Conservation (phyloP, 2,113 vertebrate genomes). For the Hymenochirus boettgeri region DNA sequence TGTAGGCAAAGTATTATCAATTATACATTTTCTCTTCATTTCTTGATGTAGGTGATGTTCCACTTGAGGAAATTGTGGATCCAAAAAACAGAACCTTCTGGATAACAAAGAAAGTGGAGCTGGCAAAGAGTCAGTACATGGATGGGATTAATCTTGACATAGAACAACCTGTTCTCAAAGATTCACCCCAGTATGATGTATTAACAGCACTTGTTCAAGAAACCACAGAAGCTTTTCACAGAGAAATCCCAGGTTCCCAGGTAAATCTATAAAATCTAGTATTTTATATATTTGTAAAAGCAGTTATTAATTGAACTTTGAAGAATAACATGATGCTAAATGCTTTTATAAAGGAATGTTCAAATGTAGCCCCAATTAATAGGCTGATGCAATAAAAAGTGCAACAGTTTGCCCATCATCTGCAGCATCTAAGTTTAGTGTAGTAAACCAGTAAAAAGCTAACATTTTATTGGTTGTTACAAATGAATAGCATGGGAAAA, state of each 20-base stretch:
- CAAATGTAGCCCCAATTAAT: no score
- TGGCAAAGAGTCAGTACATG: constrained; percentile 87
- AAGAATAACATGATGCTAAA: no score
- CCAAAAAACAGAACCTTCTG: constrained; percentile 73
- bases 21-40: not conserved
- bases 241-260: constrained; percentile 88
- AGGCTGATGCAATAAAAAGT: no score
- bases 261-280: constrained; percentile 52
- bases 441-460: no score
- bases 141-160: constrained; percentile 96
- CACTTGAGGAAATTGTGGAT: constrained; percentile 69
- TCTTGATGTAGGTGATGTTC: constrained; percentile 72
- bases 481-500: no score
- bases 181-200: constrained; percentile 76
- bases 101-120: constrained; percentile 73
- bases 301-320: no score
- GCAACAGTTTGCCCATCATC: no score
- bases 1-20: no score
- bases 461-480: no score
- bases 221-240: constrained; percentile 82
- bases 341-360: no score
- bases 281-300: no score
- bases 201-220: constrained; percentile 84
- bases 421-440: no score
- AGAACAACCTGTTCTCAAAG: constrained; percentile 73